Conservation (phyloP, 1,140 invertebrate genomes). For the Globodera rostochiensis region DNA sequence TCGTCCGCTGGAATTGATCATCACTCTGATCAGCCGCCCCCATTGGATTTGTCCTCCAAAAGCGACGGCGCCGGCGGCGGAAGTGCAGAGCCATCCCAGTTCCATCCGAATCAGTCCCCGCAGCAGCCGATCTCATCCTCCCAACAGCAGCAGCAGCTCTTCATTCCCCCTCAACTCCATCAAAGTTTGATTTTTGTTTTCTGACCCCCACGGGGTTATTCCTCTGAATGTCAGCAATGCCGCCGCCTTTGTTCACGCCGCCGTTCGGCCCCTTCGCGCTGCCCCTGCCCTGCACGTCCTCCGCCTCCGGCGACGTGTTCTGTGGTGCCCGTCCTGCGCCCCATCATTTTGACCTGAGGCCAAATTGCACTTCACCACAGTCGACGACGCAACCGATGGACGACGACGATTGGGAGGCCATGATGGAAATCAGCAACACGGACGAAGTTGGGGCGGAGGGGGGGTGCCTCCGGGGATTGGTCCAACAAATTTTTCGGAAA, state of each 20-base stretch:
- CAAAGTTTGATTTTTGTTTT: not conserved
- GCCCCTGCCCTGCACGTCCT: not conserved
- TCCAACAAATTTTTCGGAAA: too few species aligned
- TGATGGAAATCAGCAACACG: constrained; percentile 61
- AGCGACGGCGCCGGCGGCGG: not conserved
- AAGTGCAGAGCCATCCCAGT: not conserved
- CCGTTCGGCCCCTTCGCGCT: not conserved
- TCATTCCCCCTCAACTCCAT: not conserved
- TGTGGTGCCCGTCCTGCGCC: constrained; percentile 5
- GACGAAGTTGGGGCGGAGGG: constrained; percentile 45
- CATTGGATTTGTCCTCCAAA: not conserved
- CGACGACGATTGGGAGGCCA: constrained; percentile 64
- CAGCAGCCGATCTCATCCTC: constrained; percentile 4
- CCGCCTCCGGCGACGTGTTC: constrained; percentile 20
- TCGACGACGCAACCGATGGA: constrained; percentile 15
- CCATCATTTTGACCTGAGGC: not conserved
- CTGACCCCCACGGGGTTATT: not conserved
- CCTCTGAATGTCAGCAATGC: not conserved
- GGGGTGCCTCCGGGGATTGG: too few species aligned
- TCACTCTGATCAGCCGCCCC: not conserved
- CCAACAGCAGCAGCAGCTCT: not conserved
- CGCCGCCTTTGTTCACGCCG: not conserved
- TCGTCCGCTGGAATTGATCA: not conserved
- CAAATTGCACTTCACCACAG: constrained; percentile 19
- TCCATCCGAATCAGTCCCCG: not conserved